These are phyloP conservation scores for Coturnix japonica DNA, from an alignment of 2,113 vertebrate species.

Conservation along the genomic window DNA sequence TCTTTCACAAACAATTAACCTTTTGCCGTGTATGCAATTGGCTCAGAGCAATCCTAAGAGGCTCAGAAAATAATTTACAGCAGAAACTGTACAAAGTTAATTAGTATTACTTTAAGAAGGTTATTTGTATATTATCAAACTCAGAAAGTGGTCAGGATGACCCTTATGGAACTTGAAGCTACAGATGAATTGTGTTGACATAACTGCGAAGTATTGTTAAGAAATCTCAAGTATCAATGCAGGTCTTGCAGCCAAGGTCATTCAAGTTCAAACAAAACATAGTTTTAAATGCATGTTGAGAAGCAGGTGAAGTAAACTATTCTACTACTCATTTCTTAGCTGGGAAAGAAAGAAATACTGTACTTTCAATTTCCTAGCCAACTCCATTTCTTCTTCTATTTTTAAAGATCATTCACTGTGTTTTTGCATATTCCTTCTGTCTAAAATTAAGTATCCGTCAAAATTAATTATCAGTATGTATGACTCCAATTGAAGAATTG, in stretches of 20 bases:
- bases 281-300: not conserved
- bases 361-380: not conserved
- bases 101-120: constrained; percentile 69
- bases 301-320: not conserved
- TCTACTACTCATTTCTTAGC: not conserved
- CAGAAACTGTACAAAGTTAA: constrained; percentile 69
- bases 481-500: not conserved
- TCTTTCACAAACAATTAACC: constrained; percentile 79
- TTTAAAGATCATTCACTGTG: not conserved
- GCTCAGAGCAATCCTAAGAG: constrained; percentile 66
- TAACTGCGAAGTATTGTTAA: not conserved
- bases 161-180: not conserved
- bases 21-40: constrained; percentile 70
- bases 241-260: not conserved
- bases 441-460: not conserved
- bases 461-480: not conserved
- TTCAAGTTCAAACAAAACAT: not conserved
- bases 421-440: not conserved
- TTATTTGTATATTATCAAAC: constrained; percentile 58
- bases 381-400: fast-evolving
- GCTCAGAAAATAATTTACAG: constrained; percentile 70
- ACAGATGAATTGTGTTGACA: not conserved
- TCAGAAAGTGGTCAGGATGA: constrained; percentile 31
- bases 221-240: not conserved
- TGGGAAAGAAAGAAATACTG: not conserved